Base-by-base conservation (phyloP, 1,140 invertebrate genomes). In the Eubasilissa regina region DNA sequence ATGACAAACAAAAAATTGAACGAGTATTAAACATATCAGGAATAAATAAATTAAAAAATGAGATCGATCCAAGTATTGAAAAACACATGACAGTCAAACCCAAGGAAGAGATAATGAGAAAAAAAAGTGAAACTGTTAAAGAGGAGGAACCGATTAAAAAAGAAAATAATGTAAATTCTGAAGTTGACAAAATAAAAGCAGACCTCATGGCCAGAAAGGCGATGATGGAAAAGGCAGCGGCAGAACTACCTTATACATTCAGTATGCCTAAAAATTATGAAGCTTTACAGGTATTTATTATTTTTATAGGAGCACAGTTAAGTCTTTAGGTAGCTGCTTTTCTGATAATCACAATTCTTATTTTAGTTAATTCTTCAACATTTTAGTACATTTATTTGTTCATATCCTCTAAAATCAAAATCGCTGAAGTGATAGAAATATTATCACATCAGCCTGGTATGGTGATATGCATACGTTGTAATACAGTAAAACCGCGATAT, bases 231-330 rank as follows among this genome's bases (percentile, higher is more conserved):
- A 88, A 90, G 84, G 92, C 91, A 3, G 87, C 90, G 75, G 89
- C 91, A 78, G 92, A 94, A 84, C 84, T 95, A n/a, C 93, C 94
- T 0, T 94, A 91, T 77, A 93, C 92, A n/a, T 95, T 92, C 84
- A 85, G 88, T 85, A 92, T 92, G 80, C 94, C 95, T 19, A 89
- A 90, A 45, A 90, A 83, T 47, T 94, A 94, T 84, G 92, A 94
- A 78, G 91, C 91, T 81, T 91, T 96, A 51, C 58, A 76, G 47
- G 82, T 83, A 83, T 77, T 4, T 17, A 6, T 35, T 35, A 35
- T 35, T 35, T 35, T n/a, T n/a, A n/a, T n/a, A n/a, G n/a, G n/a
- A n/a, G n/a, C n/a, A n/a, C n/a, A n/a, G n/a, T n/a, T n/a, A n/a
- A n/a, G n/a, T n/a, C n/a, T n/a, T n/a, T n/a, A n/a, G n/a, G n/a